phyloP scores from a whole-genome alignment of 1,140 invertebrate species.

The Polyergus mexicanus region DNA sequence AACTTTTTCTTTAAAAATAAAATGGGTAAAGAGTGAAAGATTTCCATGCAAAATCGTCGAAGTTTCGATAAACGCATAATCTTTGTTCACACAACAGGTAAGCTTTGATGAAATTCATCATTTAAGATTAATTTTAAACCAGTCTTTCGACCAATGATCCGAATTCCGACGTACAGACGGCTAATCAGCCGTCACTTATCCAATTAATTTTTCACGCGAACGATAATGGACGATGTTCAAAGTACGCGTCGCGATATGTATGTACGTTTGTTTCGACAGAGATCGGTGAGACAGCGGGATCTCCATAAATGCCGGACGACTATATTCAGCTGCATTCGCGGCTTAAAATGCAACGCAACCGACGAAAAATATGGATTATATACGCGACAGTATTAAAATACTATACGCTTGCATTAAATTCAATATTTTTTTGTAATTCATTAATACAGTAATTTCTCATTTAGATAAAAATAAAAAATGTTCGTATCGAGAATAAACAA shows the following conservation, averaged over 20 bases:
- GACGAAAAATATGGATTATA: not conserved
- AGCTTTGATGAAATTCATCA: not conserved
- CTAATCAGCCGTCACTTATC: not conserved
- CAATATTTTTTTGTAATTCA: too few species aligned
- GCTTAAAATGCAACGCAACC: not conserved
- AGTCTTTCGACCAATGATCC: not conserved
- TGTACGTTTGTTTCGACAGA: not conserved
- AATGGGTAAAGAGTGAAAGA: too few species aligned
- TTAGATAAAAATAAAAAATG: too few species aligned
- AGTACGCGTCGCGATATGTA: not conserved
- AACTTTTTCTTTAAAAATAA: too few species aligned
- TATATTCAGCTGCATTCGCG: not conserved
- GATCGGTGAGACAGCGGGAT: not conserved
- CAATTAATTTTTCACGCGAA: not conserved
- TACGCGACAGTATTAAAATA: not conserved
- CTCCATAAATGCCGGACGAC: conserved; percentile 27
- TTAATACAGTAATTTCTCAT: too few species aligned
- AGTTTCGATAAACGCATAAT: not conserved
- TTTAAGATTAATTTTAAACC: not conserved
- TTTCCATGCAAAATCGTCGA: not conserved
- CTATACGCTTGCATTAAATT: too few species aligned
- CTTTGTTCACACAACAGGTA: not conserved
- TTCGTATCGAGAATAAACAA: not conserved
- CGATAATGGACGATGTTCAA: not conserved
- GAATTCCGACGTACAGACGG: not conserved